Base-by-base conservation (phyloP, 2,888 invertebrate genomes). In the Lordiphosa andalusiaca region DNA sequence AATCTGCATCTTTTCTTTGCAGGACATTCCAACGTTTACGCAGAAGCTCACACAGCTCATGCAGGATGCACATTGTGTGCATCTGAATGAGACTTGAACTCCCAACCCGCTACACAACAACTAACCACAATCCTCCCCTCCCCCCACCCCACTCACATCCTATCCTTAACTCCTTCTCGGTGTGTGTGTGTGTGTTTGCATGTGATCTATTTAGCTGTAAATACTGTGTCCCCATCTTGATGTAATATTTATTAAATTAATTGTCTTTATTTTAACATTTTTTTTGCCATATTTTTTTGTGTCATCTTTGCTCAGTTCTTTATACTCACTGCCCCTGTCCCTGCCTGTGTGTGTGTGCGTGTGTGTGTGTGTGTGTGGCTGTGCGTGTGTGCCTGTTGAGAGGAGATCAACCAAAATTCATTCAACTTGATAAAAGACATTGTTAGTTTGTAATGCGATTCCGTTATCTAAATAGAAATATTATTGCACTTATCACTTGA, bases 21-120 rank as follows among this genome's bases (percentile, higher is more conserved):
- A 89, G 89, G 90, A 90, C 86, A 86, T 90, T 84, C 90, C 90
- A 86, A 90, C 90, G 74, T 90, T 90, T 85, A 87, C 89, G 63
- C 86, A 87, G 73, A 88, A 88, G 75, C 84, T 90, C 76, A 86
- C 88, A 59, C 88, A 89, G 76, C 82, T 90, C 49, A 86, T 89
- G 71, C 88, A 89, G 74, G 90, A 90, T 82, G 87, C 88, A 55
- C 87, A 88, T 63, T 88, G 88, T 73, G 84, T 81, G 71, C 86
- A 87, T 71, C 76, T 88, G 33, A 80, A 86, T 70, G 88, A 88
- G 82, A 76, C 81, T 25, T 19, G 35, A 13, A 10, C 33, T 7
- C 21, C 16, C 9, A 7, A n/a, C n/a, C 6, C 19, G 37, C 9
- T 16, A 46, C 4, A 39, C 13, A 13, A 38, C 13, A 13, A 38